Percentiles rank a stretch among this genome's conserved stretches.
These are phyloP conservation scores for Lasioglossum marginatum DNA, from an alignment of 2,888 invertebrate genomes.

Conservation along the genomic window DNA sequence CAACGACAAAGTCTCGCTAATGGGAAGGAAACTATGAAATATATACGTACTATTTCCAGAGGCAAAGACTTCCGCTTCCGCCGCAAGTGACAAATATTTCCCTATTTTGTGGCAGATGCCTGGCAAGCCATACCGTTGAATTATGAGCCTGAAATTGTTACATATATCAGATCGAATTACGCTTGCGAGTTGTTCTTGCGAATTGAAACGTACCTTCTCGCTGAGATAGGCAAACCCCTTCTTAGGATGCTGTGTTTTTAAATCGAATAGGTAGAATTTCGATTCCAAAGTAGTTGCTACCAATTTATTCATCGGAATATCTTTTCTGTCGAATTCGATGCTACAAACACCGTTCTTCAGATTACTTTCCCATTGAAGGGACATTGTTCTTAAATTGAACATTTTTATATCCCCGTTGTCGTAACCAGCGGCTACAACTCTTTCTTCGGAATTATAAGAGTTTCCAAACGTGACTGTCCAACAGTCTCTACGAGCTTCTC, in stretches of 20 bases:
- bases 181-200: conserved; percentile 87
- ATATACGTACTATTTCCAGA: conserved; percentile 97
- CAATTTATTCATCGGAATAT: conserved; percentile 98
- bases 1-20: not conserved
- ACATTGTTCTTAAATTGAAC: conserved; percentile 94
- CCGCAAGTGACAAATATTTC: conserved; percentile 96
- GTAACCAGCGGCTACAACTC: conserved; percentile 95
- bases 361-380: conserved; percentile 95
- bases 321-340: conserved; percentile 95
- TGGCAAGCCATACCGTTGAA: conserved; percentile 95
- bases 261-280: conserved; percentile 94
- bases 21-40: not conserved
- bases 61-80: conserved; percentile 94
- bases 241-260: conserved; percentile 93
- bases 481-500: conserved; percentile 92
- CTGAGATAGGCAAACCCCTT: conserved; percentile 91
- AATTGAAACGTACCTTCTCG: conserved; percentile 86
- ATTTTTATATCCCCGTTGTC: conserved; percentile 98
- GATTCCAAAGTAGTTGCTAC: conserved; percentile 96
- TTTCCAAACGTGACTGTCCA: conserved; percentile 98
- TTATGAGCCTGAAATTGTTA: conserved; percentile 82
- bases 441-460: conserved; percentile 93
- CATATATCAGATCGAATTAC: not conserved
- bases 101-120: conserved; percentile 96
- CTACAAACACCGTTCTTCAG: conserved; percentile 96